Base-by-base conservation (phyloP, 2,797 vertebrate genomes). In the Botia almorhae region DNA sequence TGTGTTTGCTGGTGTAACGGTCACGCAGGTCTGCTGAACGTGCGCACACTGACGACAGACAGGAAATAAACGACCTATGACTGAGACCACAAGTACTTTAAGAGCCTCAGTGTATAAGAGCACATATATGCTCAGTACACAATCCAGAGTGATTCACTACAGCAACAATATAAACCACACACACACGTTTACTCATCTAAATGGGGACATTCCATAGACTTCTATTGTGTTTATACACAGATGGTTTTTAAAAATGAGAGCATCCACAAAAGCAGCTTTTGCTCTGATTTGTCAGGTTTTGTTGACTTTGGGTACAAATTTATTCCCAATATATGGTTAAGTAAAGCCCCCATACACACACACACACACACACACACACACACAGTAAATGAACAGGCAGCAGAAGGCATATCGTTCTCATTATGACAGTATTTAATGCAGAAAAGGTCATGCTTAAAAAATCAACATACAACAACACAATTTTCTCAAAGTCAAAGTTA, bases 381-480 rank as follows among this genome's bases (percentile, higher is more conserved):
- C 72, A 56, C 56, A 61, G 36, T 64, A 17, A 58, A 50, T 56
- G 76, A 83, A 60, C 36, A 70, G 64, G 14, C n/a, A 23, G 56
- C 33, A 83, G 19, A 74, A 69, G 74, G 29, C 29, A 29, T 1
- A 1, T 2, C 29, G 1, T 46, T 39, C 51, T 55, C 33, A 68
- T 63, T 71, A 76, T 80, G 74, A 85, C 69, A 50, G 64, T 80
- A 78, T 93, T 92, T 92, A 91, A 91, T 90, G 87, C 81, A 92
- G 88, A 91, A 88, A 91, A 91, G 87, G 86, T 90, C 89, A 91
- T 90, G 89, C 88, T 90, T 91, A 87, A 78, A 76, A 86, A 92
- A 92, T 90, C 89, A 91, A 81, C 85, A 85, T 88, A 81, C 87
- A 92, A 93, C 91, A 90, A 87, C 88, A 89, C 86, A 90, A 85